phyloP scores from a whole-genome alignment of 2,113 vertebrate genomes.

The Chroicocephalus ridibundus region DNA sequence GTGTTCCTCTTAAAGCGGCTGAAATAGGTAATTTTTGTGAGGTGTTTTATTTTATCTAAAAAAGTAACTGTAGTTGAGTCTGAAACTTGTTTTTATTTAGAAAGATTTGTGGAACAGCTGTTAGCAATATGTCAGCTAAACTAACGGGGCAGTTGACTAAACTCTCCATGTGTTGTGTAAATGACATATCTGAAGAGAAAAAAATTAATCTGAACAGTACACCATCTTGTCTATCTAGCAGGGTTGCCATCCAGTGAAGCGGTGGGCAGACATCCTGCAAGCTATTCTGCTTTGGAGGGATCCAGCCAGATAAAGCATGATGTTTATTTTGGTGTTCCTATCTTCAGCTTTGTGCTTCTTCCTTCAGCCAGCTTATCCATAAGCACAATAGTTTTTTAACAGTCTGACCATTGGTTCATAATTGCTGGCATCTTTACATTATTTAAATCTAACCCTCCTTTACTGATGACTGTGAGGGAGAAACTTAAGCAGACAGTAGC shows the following conservation, averaged over 20 bases:
- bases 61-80: neutral
- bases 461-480: neutral
- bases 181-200: neutral
- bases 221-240: neutral
- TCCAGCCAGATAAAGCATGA: neutral
- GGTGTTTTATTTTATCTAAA: neutral
- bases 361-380: neutral
- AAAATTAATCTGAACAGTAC: neutral
- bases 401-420: neutral
- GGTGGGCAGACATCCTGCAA: neutral
- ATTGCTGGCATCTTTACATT: neutral
- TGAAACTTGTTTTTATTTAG: neutral
- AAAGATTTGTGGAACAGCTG: neutral
- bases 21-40: neutral
- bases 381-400: neutral
- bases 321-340: neutral
- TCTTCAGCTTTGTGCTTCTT: neutral
- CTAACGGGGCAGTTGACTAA: neutral
- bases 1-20: neutral
- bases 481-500: neutral
- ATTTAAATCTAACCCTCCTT: neutral
- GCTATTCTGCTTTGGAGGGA: neutral
- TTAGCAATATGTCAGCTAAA: neutral
- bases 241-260: neutral
- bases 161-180: neutral